Percentiles rank a stretch among this genome's conserved stretches.
Evolutionary conservation across 2,888 invertebrate genomes (phyloP).

Genomic region (Suillia variegata): DNA sequence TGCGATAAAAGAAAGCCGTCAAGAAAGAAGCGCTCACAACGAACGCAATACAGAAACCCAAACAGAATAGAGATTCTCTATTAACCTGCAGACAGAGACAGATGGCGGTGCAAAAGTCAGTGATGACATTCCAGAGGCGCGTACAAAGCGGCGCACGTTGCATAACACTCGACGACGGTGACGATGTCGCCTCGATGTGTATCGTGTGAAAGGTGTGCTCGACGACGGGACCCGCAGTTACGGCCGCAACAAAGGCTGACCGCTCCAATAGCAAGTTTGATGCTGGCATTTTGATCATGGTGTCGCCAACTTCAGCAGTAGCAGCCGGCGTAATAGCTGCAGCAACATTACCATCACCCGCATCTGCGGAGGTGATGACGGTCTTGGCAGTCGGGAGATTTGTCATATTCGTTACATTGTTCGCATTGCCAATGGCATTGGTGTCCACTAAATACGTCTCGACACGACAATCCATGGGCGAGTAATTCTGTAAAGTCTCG

Average conservation of each 20-base stretch:
- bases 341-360: no score
- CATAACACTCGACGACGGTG: slow-evolving; percentile 34
- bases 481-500: no score
- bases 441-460: not conserved
- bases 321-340: not conserved
- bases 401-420: no score
- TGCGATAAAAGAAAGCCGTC: slow-evolving; percentile 56
- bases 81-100: slow-evolving; percentile 53
- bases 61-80: slow-evolving; percentile 56
- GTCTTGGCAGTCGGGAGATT: not conserved
- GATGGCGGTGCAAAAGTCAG: slow-evolving; percentile 43
- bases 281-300: no score
- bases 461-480: not conserved
- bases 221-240: no score
- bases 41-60: slow-evolving; percentile 54
- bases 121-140: slow-evolving; percentile 33
- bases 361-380: not conserved
- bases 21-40: slow-evolving; percentile 55
- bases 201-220: slow-evolving; percentile 36
- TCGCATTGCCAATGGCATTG: not conserved
- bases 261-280: not conserved
- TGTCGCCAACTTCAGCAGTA: not conserved
- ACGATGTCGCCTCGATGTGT: slow-evolving; percentile 43
- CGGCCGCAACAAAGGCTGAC: not conserved
- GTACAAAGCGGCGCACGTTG: slow-evolving; percentile 36